Evolutionary conservation across 1,140 invertebrate genomes (phyloP).

Genomic region (Brachionus sp.): DNA sequence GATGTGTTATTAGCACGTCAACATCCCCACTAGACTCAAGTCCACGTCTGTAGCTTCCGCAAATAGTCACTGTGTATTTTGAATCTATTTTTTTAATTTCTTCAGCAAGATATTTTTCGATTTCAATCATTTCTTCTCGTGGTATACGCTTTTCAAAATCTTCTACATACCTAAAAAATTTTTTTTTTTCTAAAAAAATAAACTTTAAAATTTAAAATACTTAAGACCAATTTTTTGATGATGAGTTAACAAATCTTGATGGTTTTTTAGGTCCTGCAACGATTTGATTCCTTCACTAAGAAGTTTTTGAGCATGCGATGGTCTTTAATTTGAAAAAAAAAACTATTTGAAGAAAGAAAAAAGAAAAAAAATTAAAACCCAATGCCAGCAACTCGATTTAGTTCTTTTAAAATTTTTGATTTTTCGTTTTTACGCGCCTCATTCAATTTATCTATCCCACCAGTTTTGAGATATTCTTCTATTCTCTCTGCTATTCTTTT

Average conservation of each 20-base stretch:
- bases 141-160: slow-evolving; percentile 63
- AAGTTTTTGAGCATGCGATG: slow-evolving; percentile 72
- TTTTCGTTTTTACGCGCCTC: slow-evolving; percentile 61
- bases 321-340: slow-evolving; percentile 56
- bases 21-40: slow-evolving; percentile 72
- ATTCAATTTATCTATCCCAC: slow-evolving; percentile 72
- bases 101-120: slow-evolving; percentile 47
- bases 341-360: background rate
- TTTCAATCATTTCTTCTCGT: slow-evolving; percentile 58
- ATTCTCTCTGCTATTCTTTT: slow-evolving; percentile 76
- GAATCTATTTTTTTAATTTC: slow-evolving; percentile 60
- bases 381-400: slow-evolving; percentile 72
- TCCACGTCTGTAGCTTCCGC: slow-evolving; percentile 68
- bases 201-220: slow-evolving; percentile 59
- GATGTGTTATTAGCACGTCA: slow-evolving; percentile 71
- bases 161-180: slow-evolving; percentile 59
- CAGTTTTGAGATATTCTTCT: slow-evolving; percentile 74
- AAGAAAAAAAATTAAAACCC: slow-evolving; percentile 55
- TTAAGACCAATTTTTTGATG: slow-evolving; percentile 73
- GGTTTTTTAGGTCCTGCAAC: slow-evolving; percentile 67
- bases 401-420: slow-evolving; percentile 67
- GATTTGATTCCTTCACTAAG: slow-evolving; percentile 65
- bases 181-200: background rate
- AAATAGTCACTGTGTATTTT: slow-evolving; percentile 67
- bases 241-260: slow-evolving; percentile 66